Conservation (phyloP, 2,888 invertebrate species). For the Elmis aenea region DNA sequence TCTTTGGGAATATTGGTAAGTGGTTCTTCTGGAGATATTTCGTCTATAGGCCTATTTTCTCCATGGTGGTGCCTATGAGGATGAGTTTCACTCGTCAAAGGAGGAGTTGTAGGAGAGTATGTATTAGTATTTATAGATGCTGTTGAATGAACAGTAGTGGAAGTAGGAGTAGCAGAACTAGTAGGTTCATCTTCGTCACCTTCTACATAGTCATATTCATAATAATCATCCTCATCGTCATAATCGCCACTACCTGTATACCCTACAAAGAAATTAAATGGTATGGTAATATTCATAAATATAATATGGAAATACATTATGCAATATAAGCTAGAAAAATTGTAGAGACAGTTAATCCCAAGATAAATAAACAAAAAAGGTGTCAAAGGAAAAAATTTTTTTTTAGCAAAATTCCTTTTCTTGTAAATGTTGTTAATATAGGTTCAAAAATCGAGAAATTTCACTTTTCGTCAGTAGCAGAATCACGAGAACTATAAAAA, state of each 20-base stretch:
- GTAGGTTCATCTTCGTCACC: constrained; percentile 7
- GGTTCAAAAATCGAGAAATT: too few relatives aligned
- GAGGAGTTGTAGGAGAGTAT: constrained; percentile 13
- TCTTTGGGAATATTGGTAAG: constrained; percentile 25
- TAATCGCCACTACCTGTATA: constrained; percentile 37
- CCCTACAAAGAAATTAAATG: too few relatives aligned
- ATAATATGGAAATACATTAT: too few relatives aligned
- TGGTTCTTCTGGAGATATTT: too few relatives aligned
- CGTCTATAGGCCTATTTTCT: constrained; percentile 32
- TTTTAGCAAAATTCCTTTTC: neutral
- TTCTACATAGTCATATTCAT: constrained; percentile 29
- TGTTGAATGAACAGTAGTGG: neutral
- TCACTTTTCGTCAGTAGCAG: too few relatives aligned
- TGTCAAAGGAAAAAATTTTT: neutral
- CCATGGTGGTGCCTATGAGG: constrained; percentile 50
- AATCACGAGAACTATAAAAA: too few relatives aligned
- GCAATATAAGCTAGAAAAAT: too few relatives aligned
- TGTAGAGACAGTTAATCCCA: too few relatives aligned
- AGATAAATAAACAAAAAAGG: constrained; percentile 2
- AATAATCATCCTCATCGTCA: constrained; percentile 46
- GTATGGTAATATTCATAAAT: too few relatives aligned
- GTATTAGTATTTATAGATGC: constrained; percentile 1
- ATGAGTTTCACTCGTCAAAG: constrained; percentile 32
- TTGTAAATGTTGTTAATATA: too few relatives aligned
- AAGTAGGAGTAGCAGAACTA: neutral